These are phyloP conservation scores for Romanogobio albipinnatus DNA, from an alignment of 2,113 vertebrate genomes.

Conservation along the genomic window DNA sequence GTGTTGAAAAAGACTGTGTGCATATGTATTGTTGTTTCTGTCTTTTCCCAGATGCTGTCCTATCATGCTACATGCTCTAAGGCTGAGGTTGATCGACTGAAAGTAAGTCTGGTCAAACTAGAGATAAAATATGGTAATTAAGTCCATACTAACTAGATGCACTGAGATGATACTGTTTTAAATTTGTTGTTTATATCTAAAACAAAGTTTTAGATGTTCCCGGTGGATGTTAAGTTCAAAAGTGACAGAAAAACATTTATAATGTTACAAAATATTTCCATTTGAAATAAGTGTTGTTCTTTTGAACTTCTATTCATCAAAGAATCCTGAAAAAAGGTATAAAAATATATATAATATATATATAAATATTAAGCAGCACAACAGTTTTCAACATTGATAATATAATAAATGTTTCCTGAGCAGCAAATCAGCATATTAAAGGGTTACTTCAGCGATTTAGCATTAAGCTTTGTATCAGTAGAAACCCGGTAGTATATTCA, in stretches of 20 bases:
- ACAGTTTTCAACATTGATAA: background rate
- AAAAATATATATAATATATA: too few relatives aligned
- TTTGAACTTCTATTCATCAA: background rate
- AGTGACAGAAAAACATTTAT: background rate
- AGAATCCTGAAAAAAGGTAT: background rate
- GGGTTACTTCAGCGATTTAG: too few relatives aligned
- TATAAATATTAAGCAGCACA: background rate
- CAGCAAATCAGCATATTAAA: background rate
- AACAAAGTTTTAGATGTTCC: background rate
- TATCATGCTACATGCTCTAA: slow-evolving; percentile 83
- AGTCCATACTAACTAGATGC: background rate
- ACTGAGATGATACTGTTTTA: background rate
- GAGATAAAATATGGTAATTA: background rate
- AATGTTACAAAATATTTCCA: background rate
- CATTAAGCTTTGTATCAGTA: too few relatives aligned
- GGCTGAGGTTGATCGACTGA: slow-evolving; percentile 80
- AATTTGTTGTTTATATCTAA: background rate
- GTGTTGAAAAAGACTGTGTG: too few relatives aligned
- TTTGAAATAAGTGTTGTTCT: background rate
- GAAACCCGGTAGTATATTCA: too few relatives aligned
- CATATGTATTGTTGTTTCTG: background rate
- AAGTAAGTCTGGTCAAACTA: slow-evolving; percentile 67
- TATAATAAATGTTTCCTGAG: background rate
- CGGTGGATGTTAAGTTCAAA: background rate
- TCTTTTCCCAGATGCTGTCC: slow-evolving; percentile 76